These are phyloP conservation scores for Heterochromis multidens DNA, from an alignment of 2,113 vertebrate species.

Conservation along the genomic window DNA sequence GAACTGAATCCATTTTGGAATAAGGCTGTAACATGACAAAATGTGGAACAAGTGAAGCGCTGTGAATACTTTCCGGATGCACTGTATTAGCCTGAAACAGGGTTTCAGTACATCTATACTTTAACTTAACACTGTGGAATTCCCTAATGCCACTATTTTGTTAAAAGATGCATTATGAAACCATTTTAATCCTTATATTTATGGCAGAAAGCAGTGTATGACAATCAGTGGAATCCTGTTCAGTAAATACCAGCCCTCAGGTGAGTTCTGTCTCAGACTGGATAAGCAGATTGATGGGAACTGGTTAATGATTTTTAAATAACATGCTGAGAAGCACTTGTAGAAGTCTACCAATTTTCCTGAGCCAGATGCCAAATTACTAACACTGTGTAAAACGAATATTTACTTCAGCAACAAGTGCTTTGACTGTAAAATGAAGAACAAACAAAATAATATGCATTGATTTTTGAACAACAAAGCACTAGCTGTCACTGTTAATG, in stretches of 20 bases:
- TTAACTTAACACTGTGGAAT: neutral
- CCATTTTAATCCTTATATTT: neutral
- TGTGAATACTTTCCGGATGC: too few species aligned
- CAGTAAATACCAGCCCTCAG: conserved; percentile 26
- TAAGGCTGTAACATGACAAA: too few species aligned
- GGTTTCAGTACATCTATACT: neutral
- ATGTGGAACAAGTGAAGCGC: too few species aligned
- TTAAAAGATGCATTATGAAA: neutral
- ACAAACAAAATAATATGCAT: neutral
- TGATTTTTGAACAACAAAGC: too few species aligned
- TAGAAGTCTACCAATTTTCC: conserved; percentile 21
- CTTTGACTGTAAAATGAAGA: neutral
- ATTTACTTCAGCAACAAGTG: neutral
- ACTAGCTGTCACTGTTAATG: too few species aligned
- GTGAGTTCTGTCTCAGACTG: conserved; percentile 17
- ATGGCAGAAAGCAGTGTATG: neutral
- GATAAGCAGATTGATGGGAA: conserved; percentile 44
- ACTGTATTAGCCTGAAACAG: neutral
- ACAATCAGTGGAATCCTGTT: conserved; percentile 35
- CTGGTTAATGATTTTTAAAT: conserved; percentile 26
- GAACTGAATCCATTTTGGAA: too few species aligned
- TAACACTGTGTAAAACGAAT: neutral
- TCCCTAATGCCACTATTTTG: neutral
- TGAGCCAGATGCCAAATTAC: neutral
- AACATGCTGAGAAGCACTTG: conserved; percentile 53